Percentiles rank a stretch among this genome's conserved stretches.
phyloP scores from a whole-genome alignment of 2,113 vertebrate genomes.

The Parus major region DNA sequence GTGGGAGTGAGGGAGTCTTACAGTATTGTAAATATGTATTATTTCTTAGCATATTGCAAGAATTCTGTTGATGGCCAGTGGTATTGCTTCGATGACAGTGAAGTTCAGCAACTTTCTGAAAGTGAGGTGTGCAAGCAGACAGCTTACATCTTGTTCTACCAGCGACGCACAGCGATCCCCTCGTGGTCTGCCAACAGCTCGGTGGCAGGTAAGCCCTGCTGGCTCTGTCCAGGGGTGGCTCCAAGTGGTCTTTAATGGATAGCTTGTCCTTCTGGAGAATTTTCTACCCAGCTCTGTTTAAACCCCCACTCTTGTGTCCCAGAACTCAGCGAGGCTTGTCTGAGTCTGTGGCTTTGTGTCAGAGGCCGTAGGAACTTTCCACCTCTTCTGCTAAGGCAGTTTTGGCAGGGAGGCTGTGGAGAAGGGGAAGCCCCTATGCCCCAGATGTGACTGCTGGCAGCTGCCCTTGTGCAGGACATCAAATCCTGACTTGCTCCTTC shows the following conservation, averaged over 20 bases:
- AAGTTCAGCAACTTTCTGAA: conserved; percentile 89
- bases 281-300: not conserved
- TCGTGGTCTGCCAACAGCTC: conserved; percentile 99
- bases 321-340: fast-evolving
- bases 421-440: not conserved
- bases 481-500: fast-evolving
- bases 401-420: not conserved
- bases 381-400: not conserved
- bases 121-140: conserved; percentile 93
- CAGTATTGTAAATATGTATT: not conserved
- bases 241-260: not conserved
- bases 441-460: not conserved
- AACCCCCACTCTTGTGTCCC: not conserved
- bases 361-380: fast-evolving
- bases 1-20: not conserved
- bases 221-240: not conserved
- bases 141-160: conserved; percentile 97
- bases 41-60: conserved; percentile 89
- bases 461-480: not conserved
- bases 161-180: conserved; percentile 91
- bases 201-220: conserved; percentile 82
- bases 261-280: not conserved
- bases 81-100: conserved; percentile 99
- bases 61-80: conserved; percentile 97
- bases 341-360: not conserved